Base-by-base conservation (phyloP, 2,797 vertebrate genomes). In the Catharus ustulatus region DNA sequence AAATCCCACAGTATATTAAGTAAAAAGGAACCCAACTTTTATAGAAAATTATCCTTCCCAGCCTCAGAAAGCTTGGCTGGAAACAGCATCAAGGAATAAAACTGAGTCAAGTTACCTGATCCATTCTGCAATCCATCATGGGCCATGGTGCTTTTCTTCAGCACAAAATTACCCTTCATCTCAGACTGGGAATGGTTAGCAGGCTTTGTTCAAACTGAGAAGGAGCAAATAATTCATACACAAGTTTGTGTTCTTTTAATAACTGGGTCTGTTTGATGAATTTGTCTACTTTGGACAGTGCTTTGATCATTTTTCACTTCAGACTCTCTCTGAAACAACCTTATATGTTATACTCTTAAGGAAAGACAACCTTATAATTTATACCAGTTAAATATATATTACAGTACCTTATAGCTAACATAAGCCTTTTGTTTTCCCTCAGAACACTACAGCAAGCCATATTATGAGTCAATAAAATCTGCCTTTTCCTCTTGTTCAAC, bases 401-500 rank as follows among this genome's bases (percentile, higher is more conserved):
- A 80, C 80, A 81, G 75, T 83, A 67, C 66, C 69, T 86, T 89
- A 84, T 36, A 89, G 62, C 71, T 92, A 96, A 95, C 93, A 95
- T 80, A 96, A 94, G 89, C 59, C 55, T 84, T 94, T 96, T 95
- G 85, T 96, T 94, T 95, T 91, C 55, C 29, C n/a, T 69, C 55
- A 68, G 80, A 89, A 86, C 57, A 73, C 83, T 87, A 68, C 66
- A 89, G 81, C 66, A 90, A 94, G 54, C 40, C 80, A 43, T 93
- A 87, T 90, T 95, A 93, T 83, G 80, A 93, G 84, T 87, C 92
- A 91, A 88, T 94, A 94, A 91, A 94, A 91, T 89, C 71, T 95
- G 76, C 87, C 89, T 94, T 95, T 94, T 46, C 23, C 52, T 34
- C 80, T 87, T 78, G 18, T 90, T 91, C 51, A 73, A 43, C 46